Evolutionary conservation across 2,113 vertebrate species (phyloP).

Genomic region (Pangasianodon gigas): DNA sequence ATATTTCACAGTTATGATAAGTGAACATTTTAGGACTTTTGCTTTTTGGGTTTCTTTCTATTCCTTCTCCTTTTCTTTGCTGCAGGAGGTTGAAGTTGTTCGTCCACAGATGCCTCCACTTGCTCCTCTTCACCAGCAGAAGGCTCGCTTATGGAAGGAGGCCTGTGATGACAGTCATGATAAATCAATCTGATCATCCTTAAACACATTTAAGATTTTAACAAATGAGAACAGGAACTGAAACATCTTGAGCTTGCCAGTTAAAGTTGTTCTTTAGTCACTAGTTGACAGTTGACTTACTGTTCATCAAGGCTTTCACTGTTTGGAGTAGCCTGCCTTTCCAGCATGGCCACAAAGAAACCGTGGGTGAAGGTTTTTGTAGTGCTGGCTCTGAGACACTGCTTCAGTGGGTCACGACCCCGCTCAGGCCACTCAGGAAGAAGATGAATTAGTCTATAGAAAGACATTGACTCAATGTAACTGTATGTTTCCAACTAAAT

Average conservation of each 20-base stretch:
- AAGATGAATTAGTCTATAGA: constrained; percentile 74
- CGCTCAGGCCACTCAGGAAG: constrained; percentile 85
- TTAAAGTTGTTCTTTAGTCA: not conserved
- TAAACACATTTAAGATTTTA: not conserved
- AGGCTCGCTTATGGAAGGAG: not conserved
- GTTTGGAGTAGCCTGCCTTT: constrained; percentile 62
- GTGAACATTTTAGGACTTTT: constrained; percentile 5
- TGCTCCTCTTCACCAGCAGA: constrained; percentile 35
- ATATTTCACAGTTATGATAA: not conserved
- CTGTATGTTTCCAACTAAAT: not conserved
- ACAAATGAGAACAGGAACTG: not conserved
- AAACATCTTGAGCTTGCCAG: not conserved
- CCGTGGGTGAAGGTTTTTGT: constrained; percentile 82
- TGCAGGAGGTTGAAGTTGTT: constrained; percentile 7
- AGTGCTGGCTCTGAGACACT: constrained; percentile 85
- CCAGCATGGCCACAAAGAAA: constrained; percentile 89
- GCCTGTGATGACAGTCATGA: constrained; percentile 41
- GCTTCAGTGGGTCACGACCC: constrained; percentile 74
- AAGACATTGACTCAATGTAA: fast-evolving
- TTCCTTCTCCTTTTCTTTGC: constrained; percentile 41
- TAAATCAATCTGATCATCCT: not conserved
- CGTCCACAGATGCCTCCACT: not conserved
- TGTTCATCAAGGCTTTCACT: not conserved
- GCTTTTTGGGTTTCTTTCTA: constrained; percentile 32
- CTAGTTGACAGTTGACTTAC: not conserved